phyloP scores from a whole-genome alignment of 1,140 invertebrate genomes.

The Nymphalis io region DNA sequence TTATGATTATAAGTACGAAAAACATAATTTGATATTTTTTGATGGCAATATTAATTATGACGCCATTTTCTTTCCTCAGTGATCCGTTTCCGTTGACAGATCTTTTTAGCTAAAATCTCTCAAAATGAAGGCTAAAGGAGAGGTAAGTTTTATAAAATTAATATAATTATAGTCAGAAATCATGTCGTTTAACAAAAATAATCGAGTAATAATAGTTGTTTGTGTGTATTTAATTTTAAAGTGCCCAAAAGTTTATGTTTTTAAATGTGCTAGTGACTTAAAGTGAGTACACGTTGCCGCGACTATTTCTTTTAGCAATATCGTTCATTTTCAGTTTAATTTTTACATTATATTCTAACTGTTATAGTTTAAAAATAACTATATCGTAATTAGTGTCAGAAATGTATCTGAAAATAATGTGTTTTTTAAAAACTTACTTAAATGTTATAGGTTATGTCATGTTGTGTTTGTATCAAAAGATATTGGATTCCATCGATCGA shows the following conservation, averaged over 20 bases:
- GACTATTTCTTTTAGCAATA: constrained; percentile 10
- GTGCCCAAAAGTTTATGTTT: not conserved
- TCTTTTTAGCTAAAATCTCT: constrained; percentile 58
- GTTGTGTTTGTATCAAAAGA: constrained; percentile 46
- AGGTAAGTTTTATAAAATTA: constrained; percentile 61
- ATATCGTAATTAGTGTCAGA: not conserved
- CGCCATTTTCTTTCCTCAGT: constrained; percentile 59
- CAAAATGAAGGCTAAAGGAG: constrained; percentile 79
- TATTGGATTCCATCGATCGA: not conserved
- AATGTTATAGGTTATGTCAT: constrained; percentile 67
- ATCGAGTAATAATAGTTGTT: constrained; percentile 5
- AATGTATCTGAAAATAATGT: not conserved
- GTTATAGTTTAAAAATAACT: not conserved
- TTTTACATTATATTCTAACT: not conserved
- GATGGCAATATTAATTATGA: constrained; percentile 33
- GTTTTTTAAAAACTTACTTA: not conserved
- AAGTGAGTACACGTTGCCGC: constrained; percentile 31
- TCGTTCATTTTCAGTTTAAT: not conserved
- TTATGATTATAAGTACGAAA: too few relatives aligned
- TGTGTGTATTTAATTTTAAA: constrained; percentile 6
- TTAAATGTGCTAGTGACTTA: constrained; percentile 14
- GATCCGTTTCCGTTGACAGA: constrained; percentile 71
- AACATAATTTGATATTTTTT: constrained; percentile 16
- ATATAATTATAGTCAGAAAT: constrained; percentile 22
- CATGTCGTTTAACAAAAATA: constrained; percentile 4